A percentile compares a stretch with the other conserved stretches of the same genome.
phyloP scores from a whole-genome alignment of 2,797 vertebrate species.

The Momotus momota region DNA sequence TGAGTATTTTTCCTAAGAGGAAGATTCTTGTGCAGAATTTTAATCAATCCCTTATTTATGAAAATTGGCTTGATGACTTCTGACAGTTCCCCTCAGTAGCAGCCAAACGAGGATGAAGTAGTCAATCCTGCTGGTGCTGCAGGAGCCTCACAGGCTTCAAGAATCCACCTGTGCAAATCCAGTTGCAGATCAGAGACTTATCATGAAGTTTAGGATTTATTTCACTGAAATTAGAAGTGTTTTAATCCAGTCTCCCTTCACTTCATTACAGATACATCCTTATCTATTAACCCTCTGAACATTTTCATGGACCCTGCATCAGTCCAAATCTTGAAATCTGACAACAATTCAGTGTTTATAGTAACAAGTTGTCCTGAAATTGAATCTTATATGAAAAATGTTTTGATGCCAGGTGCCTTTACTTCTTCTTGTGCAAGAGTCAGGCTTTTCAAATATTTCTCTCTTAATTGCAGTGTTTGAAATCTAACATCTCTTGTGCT shows the following conservation, averaged over 20 bases:
- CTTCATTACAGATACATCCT: background rate
- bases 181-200: background rate
- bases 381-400: background rate
- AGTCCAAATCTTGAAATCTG: background rate
- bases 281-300: background rate
- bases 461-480: background rate
- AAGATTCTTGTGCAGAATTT: background rate
- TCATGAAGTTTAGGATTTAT: background rate
- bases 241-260: background rate
- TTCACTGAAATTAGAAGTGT: background rate
- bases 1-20: background rate
- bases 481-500: background rate
- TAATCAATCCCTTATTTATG: constrained; percentile 1
- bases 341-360: background rate
- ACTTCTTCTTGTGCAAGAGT: background rate
- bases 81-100: background rate
- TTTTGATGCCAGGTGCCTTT: background rate
- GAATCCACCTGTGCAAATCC: background rate
- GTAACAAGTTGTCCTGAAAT: background rate
- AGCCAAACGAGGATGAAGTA: background rate
- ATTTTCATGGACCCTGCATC: background rate
- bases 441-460: background rate
- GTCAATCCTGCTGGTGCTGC: background rate
- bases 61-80: constrained; percentile 5
- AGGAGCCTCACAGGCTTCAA: background rate